Conservation (phyloP, 2,113 vertebrate genomes). For the Columba livia region DNA sequence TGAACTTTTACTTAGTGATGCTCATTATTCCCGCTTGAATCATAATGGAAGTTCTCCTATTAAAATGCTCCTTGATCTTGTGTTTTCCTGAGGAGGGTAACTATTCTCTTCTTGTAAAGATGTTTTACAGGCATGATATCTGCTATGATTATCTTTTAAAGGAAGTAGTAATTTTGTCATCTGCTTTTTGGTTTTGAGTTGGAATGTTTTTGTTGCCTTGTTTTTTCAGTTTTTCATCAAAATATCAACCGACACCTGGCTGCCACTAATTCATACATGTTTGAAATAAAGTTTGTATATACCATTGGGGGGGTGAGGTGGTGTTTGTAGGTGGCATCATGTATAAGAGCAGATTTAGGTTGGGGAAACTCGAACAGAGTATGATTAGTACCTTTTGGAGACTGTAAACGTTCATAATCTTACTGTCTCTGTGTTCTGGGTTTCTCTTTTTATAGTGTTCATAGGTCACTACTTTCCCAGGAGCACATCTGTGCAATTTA, state of each 20-base stretch:
- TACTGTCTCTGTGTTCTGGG: neutral
- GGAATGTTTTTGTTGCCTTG: neutral
- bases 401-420: neutral
- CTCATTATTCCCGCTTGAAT: neutral
- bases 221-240: neutral
- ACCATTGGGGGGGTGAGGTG: neutral
- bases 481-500: neutral
- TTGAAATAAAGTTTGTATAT: neutral
- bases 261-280: neutral
- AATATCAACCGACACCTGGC: neutral
- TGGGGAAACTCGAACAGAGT: accelerated
- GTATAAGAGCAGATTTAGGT: neutral
- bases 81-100: neutral
- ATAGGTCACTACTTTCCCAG: neutral
- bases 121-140: neutral
- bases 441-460: neutral
- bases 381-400: neutral
- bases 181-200: neutral
- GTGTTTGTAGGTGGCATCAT: neutral
- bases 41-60: neutral
- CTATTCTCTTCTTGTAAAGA: neutral
- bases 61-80: neutral
- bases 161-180: neutral
- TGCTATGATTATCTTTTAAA: neutral
- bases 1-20: neutral